These are phyloP conservation scores for Alexandromys oeconomus DNA, from an alignment of 2,797 vertebrate genomes.

Conservation along the genomic window DNA sequence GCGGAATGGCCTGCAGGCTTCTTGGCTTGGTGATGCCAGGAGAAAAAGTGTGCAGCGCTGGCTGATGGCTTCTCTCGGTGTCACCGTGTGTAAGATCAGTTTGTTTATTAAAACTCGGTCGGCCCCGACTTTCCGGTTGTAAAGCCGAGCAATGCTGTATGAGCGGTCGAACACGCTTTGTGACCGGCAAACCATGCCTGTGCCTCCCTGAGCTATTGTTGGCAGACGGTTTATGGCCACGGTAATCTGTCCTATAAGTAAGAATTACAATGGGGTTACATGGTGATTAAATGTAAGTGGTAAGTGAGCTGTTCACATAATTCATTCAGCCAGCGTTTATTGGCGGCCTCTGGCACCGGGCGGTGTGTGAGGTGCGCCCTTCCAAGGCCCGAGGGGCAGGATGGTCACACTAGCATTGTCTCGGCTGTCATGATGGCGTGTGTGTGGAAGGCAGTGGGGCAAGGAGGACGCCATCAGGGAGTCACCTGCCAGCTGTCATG, in stretches of 20 bases:
- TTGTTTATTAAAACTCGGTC: not conserved
- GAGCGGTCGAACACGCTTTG: conserved; percentile 36
- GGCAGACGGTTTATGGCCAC: conserved; percentile 55
- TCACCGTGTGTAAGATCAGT: not conserved
- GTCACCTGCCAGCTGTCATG: too few relatives aligned
- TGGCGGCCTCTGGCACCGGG: conserved; percentile 56
- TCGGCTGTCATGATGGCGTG: not conserved
- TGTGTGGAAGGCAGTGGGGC: not conserved
- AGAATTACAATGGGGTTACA: conserved; percentile 35
- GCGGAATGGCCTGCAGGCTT: not conserved
- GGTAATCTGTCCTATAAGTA: conserved; percentile 53
- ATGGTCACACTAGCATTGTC: not conserved
- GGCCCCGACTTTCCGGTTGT: not conserved
- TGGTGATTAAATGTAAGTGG: conserved; percentile 51
- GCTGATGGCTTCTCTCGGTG: not conserved
- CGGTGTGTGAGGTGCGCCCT: not conserved
- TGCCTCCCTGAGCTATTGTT: conserved; percentile 42
- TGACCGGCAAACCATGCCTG: not conserved
- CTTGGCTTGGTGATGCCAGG: not conserved
- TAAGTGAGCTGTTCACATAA: conserved; percentile 5
- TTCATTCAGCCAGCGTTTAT: conserved; percentile 64
- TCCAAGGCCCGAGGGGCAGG: not conserved
- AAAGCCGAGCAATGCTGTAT: not conserved
- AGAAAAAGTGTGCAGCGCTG: not conserved
- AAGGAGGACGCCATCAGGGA: not conserved